Evolutionary conservation across 1,140 invertebrate genomes (phyloP).

Genomic region (Anastrepha ludens): DNA sequence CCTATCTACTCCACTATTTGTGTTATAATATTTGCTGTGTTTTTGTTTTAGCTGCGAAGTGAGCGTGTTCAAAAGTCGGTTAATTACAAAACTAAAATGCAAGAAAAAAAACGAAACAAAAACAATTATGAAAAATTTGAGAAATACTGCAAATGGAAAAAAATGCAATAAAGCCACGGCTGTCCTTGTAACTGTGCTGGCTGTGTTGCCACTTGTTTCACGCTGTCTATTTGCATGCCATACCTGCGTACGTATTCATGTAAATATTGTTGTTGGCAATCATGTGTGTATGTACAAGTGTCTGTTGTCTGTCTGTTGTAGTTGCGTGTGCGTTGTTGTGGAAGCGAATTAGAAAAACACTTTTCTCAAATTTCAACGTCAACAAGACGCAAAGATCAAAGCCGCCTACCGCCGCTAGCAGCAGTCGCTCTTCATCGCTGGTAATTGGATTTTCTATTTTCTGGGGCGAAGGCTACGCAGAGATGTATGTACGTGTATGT

Average conservation of each 20-base stretch:
- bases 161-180: neutral
- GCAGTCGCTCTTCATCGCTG: neutral
- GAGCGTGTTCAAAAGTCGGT: conserved; percentile 30
- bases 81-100: conserved; percentile 31
- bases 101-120: neutral
- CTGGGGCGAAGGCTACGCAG: neutral
- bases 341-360: conserved; percentile 52
- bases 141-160: too few relatives aligned
- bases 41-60: conserved; percentile 15
- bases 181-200: neutral
- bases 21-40: conserved; percentile 8
- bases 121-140: neutral
- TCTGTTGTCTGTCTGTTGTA: neutral
- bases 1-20: neutral
- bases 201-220: conserved; percentile 44
- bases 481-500: too few relatives aligned
- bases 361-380: conserved; percentile 52
- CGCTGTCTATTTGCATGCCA: conserved; percentile 22
- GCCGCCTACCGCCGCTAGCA: neutral
- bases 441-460: conserved; percentile 32
- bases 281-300: neutral
- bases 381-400: conserved; percentile 45
- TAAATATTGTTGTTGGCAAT: too few relatives aligned
- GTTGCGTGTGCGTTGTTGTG: conserved; percentile 42
- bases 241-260: neutral